These are phyloP conservation scores for Oryctolagus cuniculus DNA, from an alignment of 2,113 vertebrate genomes.

Conservation along the genomic window mOryCun1.1 NC_091439.1:78477001-78477500, in stretches of 20 bases:
- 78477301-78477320: conserved; percentile 95
- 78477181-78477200: not conserved
- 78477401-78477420: conserved; percentile 93
- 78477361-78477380: conserved; percentile 89
- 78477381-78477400: conserved; percentile 94
- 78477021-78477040: not conserved
- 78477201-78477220: not conserved
- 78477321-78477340: conserved; percentile 93
- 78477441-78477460: conserved; percentile 80
- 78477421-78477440: conserved; percentile 96
- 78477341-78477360: conserved; percentile 90
- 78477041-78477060: not conserved
- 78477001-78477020: conserved; percentile 2
- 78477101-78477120: not conserved
- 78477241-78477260: not conserved
- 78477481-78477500: not conserved
- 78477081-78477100: not conserved
- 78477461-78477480: conserved; percentile 32
- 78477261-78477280: not conserved
- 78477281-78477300: conserved; percentile 27
- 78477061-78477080: not conserved
- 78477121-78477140: not conserved
- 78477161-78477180: not conserved
- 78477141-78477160: conserved; percentile 17
- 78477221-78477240: rapidly evolving